These are phyloP conservation scores for Zygothrica quintamaculata DNA, from an alignment of 2,888 invertebrate genomes.

Conservation along the genomic window DNA sequence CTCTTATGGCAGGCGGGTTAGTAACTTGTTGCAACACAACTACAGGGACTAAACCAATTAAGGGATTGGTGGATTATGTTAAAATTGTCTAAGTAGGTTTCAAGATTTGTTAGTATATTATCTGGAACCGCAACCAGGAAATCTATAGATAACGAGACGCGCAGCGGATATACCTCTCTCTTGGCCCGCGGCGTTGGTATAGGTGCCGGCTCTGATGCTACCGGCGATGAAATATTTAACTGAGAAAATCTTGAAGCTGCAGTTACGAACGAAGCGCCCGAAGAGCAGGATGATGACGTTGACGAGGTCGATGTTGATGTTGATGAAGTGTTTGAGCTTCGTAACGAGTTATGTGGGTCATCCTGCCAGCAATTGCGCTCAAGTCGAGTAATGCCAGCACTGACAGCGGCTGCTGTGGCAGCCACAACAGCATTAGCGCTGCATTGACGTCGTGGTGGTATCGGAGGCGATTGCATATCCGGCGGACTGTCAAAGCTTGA, in stretches of 20 bases:
- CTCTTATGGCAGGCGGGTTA: slow-evolving; percentile 34
- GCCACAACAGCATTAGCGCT: slow-evolving; percentile 68
- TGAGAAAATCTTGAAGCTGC: slow-evolving; percentile 78
- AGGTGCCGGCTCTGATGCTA: slow-evolving; percentile 66
- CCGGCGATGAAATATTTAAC: slow-evolving; percentile 61
- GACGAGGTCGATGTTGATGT: slow-evolving; percentile 64
- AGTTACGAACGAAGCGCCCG: slow-evolving; percentile 77
- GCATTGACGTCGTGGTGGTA: slow-evolving; percentile 81
- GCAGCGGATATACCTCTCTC: slow-evolving; percentile 82
- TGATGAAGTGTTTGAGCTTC: slow-evolving; percentile 68
- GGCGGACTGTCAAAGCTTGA: slow-evolving; percentile 83
- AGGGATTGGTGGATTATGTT: slow-evolving; percentile 8
- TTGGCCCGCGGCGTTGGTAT: slow-evolving; percentile 83
- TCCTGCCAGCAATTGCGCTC: slow-evolving; percentile 82
- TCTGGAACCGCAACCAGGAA: slow-evolving; percentile 59
- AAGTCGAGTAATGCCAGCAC: slow-evolving; percentile 76
- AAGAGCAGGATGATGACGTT: slow-evolving; percentile 72
- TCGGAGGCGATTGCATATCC: slow-evolving; percentile 83
- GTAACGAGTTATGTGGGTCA: slow-evolving; percentile 63
- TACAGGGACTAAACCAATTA: slow-evolving; percentile 10
- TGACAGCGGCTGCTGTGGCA: slow-evolving; percentile 76
- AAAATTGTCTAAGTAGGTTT: slow-evolving; percentile 6
- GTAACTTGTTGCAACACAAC: slow-evolving; percentile 18
- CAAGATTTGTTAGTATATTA: slow-evolving; percentile 48
- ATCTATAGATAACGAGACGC: slow-evolving; percentile 51